Conservation (phyloP, 1,140 invertebrate species). For the Lepidurus couesii region DNA sequence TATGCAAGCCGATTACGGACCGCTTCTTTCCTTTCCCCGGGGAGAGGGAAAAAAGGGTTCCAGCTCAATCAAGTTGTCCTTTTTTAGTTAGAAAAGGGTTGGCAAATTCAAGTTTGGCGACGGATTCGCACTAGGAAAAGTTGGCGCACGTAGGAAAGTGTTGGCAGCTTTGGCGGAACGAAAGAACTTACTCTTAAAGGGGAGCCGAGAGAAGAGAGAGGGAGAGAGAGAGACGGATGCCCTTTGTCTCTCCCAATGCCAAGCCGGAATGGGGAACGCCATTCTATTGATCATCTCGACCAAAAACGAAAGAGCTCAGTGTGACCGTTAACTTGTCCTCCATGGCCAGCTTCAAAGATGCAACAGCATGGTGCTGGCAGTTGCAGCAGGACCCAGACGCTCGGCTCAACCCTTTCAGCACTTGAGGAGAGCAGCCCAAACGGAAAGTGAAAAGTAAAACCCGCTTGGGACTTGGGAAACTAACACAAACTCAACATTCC, state of each 20-base stretch:
- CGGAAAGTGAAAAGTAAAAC: no score
- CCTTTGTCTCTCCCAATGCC: constrained; percentile 20
- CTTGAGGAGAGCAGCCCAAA: no score
- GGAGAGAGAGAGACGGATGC: constrained; percentile 3
- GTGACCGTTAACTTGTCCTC: constrained; percentile 20
- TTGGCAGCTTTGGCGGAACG: background rate
- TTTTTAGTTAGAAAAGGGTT: no score
- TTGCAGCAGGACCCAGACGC: no score
- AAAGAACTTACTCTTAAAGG: background rate
- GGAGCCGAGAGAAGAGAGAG: background rate
- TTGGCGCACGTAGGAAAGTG: background rate
- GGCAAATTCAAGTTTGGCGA: background rate
- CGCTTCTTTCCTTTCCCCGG: no score
- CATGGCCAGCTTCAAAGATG: background rate
- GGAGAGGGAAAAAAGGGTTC: no score
- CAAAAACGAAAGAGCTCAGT: background rate
- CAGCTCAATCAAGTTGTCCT: no score
- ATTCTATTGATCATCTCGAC: constrained; percentile 19
- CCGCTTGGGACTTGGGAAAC: no score
- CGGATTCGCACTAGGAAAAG: background rate
- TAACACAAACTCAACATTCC: no score
- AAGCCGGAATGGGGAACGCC: background rate
- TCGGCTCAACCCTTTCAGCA: no score
- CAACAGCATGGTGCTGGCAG: no score
- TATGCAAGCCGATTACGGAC: no score